A percentile compares a stretch with the other conserved stretches of the same genome.
phyloP scores from a whole-genome alignment of 2,888 invertebrate species.

The Diloba caeruleocephala region DNA sequence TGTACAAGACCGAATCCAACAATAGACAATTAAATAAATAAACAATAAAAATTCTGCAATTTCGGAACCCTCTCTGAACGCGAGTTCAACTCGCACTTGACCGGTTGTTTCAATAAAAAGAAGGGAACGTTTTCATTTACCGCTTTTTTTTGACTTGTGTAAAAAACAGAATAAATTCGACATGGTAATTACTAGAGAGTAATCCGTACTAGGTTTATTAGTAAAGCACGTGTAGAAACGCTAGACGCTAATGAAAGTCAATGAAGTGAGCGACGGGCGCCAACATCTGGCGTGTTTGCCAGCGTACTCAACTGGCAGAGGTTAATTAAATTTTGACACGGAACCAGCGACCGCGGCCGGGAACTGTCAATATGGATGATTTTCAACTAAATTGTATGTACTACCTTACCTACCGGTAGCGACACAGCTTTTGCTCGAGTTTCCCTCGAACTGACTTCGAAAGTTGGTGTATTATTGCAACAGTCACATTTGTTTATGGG shows the following conservation, averaged over 20 bases:
- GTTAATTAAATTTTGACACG: constrained; percentile 78
- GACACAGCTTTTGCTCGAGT: constrained; percentile 24
- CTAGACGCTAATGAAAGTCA: constrained; percentile 68
- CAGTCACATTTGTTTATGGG: constrained; percentile 42
- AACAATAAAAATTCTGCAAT: too few species aligned
- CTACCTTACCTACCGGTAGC: background rate
- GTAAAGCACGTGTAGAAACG: constrained; percentile 43
- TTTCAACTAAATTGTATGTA: constrained; percentile 32
- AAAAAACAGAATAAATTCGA: too few species aligned
- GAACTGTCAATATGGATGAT: constrained; percentile 39
- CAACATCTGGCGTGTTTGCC: constrained; percentile 55
- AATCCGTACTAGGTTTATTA: constrained; percentile 44
- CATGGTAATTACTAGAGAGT: constrained; percentile 15
- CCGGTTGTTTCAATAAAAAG: too few species aligned
- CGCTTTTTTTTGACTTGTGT: too few species aligned
- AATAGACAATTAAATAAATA: too few species aligned
- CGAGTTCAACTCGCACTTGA: too few species aligned
- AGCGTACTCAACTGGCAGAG: constrained; percentile 43
- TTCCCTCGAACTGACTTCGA: background rate
- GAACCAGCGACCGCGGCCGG: constrained; percentile 48
- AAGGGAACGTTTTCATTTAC: too few species aligned
- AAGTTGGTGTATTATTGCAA: constrained; percentile 24
- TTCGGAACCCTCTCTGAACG: too few species aligned
- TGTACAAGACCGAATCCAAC: too few species aligned
- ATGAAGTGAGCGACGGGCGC: constrained; percentile 54